These are phyloP conservation scores for Remorina albescens DNA, from an alignment of 2,797 vertebrate genomes.

Conservation along the genomic window DNA sequence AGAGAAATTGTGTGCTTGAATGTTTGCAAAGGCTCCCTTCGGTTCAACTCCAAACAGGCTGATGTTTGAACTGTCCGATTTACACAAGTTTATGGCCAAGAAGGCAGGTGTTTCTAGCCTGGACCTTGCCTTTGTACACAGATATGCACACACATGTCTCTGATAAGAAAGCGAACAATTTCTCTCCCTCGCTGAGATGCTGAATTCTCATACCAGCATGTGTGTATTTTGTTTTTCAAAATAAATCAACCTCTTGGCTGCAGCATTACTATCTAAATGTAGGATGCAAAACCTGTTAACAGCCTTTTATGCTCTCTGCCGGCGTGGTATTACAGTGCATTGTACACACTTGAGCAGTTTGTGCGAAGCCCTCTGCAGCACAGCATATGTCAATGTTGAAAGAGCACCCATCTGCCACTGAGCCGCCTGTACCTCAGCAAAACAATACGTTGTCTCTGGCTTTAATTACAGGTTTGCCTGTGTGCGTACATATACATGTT, in stretches of 20 bases:
- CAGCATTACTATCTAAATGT: conserved; percentile 20
- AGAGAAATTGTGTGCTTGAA: conserved; percentile 50
- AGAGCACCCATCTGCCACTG: conserved; percentile 88
- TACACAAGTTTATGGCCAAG: conserved; percentile 81
- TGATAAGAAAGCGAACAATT: conserved; percentile 65
- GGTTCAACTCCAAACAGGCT: conserved; percentile 79
- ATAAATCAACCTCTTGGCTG: neutral
- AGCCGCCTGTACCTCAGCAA: conserved; percentile 77
- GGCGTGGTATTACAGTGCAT: conserved; percentile 35
- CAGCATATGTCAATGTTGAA: conserved; percentile 86
- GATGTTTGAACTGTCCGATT: conserved; percentile 94
- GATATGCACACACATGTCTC: conserved; percentile 48
- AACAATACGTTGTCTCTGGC: conserved; percentile 84
- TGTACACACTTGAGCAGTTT: conserved; percentile 69
- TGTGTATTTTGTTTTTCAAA: conserved; percentile 7
- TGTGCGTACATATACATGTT: conserved; percentile 60
- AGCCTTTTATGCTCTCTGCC: conserved; percentile 18
- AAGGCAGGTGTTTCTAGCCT: conserved; percentile 88
- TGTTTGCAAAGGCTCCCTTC: conserved; percentile 86
- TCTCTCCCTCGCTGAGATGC: conserved; percentile 16
- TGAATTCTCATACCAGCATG: conserved; percentile 56
- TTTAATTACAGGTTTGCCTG: conserved; percentile 89
- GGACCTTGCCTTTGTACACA: conserved; percentile 80
- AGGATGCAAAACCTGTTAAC: conserved; percentile 26
- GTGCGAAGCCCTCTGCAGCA: conserved; percentile 73